These are phyloP conservation scores for Diogma glabrata DNA, from an alignment of 2,888 invertebrate species.

Conservation along the genomic window DNA sequence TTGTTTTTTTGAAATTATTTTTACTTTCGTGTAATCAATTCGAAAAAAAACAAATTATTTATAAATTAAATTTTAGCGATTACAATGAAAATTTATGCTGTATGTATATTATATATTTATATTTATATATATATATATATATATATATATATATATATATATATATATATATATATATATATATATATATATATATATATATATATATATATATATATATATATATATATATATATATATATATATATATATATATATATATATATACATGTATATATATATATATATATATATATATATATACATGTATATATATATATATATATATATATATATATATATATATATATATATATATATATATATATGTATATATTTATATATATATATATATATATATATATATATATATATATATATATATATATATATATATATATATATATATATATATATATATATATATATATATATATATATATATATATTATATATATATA, in stretches of 20 bases:
- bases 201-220: conserved; percentile 12
- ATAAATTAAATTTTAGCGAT: too few species aligned
- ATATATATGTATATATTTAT: conserved; percentile 10
- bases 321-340: conserved; percentile 4
- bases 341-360: conserved; percentile 5
- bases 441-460: conserved; percentile 15
- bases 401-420: conserved; percentile 16
- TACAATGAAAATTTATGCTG: too few species aligned
- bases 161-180: conserved; percentile 15
- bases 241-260: conserved; percentile 10
- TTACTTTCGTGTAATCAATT: too few species aligned
- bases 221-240: conserved; percentile 9
- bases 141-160: conserved; percentile 6
- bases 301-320: conserved; percentile 3
- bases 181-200: conserved; percentile 15
- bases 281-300: conserved; percentile 5
- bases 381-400: conserved; percentile 15
- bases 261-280: conserved; percentile 1
- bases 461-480: conserved; percentile 10
- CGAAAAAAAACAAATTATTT: too few species aligned
- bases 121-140: too few species aligned
- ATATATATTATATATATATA: too few species aligned
- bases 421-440: conserved; percentile 11
- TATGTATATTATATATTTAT: too few species aligned
- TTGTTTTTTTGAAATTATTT: too few species aligned